These are phyloP conservation scores for Tribolium castaneum DNA, from an alignment of 1,140 invertebrate species.

Conservation along the genomic window DNA sequence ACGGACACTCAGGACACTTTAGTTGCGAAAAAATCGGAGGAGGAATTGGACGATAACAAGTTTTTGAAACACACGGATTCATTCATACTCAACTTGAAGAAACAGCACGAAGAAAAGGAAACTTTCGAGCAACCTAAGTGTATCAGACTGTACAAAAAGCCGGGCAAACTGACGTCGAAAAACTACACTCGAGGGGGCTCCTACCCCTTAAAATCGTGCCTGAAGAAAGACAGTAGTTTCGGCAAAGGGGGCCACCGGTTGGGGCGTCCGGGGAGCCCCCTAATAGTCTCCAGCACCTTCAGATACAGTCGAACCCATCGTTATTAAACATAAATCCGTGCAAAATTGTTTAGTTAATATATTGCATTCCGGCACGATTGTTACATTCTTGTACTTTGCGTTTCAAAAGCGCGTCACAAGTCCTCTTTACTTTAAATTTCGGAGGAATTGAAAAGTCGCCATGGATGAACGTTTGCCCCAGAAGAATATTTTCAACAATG, in stretches of 20 bases:
- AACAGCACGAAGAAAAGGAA: conserved; percentile 45
- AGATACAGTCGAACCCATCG: background rate
- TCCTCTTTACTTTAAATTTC: background rate
- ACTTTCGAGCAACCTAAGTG: conserved; percentile 56
- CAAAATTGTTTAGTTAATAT: background rate
- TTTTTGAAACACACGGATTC: conserved; percentile 55
- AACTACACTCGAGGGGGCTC: conserved; percentile 56
- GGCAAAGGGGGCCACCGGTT: conserved; percentile 38
- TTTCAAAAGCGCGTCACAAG: background rate
- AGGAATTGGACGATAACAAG: conserved; percentile 17
- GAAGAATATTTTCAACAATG: conserved; percentile 45
- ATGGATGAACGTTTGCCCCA: conserved; percentile 51
- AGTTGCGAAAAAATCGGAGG: background rate
- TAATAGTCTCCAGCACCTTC: conserved; percentile 48
- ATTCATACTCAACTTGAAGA: conserved; percentile 52
- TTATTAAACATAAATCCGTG: background rate
- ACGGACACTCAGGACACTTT: background rate
- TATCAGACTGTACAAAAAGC: conserved; percentile 54
- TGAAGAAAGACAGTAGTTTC: conserved; percentile 50
- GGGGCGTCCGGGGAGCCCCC: conserved; percentile 53
- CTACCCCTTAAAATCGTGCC: conserved; percentile 55
- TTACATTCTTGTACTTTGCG: conserved; percentile 3
- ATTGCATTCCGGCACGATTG: background rate
- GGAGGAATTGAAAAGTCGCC: conserved; percentile 34
- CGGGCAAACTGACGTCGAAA: background rate